Percentiles rank a stretch among this genome's conserved stretches.
Evolutionary conservation across 2,113 vertebrate genomes (phyloP).

Genomic region (Rhagologus leucostigma): DNA sequence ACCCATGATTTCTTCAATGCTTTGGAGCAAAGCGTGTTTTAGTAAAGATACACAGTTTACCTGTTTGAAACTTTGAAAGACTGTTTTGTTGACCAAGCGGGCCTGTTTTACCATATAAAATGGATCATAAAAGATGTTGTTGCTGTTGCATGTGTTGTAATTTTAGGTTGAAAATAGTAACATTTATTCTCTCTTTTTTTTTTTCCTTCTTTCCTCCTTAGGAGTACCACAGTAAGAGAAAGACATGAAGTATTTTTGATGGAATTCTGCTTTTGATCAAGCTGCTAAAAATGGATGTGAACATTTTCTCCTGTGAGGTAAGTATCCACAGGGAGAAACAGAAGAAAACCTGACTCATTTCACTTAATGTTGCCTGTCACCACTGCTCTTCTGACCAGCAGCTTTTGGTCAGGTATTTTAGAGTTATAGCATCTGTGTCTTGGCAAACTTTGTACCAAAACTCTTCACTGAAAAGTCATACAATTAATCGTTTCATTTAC

Average conservation of each 20-base stretch:
- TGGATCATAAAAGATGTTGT: neutral
- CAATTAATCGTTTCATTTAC: neutral
- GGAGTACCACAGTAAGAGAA: neutral
- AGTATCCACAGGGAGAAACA: neutral
- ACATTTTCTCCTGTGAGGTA: constrained; percentile 44
- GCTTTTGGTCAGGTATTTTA: neutral
- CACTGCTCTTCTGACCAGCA: neutral
- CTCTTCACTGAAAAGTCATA: neutral
- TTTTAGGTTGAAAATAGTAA: neutral
- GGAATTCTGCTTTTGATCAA: constrained; percentile 27
- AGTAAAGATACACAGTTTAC: neutral
- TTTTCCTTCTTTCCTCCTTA: neutral
- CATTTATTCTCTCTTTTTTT: neutral
- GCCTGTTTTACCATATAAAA: neutral
- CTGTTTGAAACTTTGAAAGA: neutral
- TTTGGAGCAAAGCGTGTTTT: neutral
- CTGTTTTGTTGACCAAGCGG: neutral
- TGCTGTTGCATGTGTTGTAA: neutral
- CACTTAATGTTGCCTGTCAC: neutral
- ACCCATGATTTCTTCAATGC: neutral
- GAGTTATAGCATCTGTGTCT: neutral
- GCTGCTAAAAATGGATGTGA: constrained; percentile 45
- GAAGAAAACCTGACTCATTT: neutral
- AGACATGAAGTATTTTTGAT: neutral
- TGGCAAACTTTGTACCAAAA: neutral